A percentile compares a stretch with the other conserved stretches of the same genome.
These are phyloP conservation scores for Adelges cooleyi DNA, from an alignment of 1,140 invertebrate species.

Conservation along the genomic window DNA sequence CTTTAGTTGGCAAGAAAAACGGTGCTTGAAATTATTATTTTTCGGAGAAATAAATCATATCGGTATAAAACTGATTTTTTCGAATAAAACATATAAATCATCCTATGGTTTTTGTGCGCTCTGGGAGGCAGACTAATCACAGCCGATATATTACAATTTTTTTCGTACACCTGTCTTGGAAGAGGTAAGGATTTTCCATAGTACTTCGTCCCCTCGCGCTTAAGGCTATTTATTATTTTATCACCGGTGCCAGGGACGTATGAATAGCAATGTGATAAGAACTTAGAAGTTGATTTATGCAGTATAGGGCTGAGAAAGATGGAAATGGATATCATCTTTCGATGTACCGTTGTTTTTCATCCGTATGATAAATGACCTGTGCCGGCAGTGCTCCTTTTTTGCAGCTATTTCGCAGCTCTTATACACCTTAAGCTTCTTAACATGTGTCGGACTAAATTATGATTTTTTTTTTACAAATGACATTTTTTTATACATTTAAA, in stretches of 20 bases:
- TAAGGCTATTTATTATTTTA: conserved; percentile 24
- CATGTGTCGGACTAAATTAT: no score
- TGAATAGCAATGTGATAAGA: conserved; percentile 19
- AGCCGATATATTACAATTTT: background rate
- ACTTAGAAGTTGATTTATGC: conserved; percentile 20
- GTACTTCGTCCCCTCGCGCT: background rate
- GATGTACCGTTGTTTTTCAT: conserved; percentile 7
- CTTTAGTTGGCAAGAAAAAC: no score
- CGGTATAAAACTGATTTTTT: background rate
- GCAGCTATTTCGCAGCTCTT: background rate
- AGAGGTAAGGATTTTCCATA: background rate
- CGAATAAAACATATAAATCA: conserved; percentile 23
- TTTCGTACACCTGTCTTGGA: background rate
- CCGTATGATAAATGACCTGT: conserved; percentile 10
- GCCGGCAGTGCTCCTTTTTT: background rate
- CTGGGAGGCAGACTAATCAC: conserved; percentile 20
- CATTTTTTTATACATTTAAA: no score
- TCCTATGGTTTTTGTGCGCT: background rate
- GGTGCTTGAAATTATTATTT: no score
- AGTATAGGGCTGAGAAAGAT: background rate
- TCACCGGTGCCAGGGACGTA: background rate
- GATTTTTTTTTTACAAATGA: no score
- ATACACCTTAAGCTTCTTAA: no score
- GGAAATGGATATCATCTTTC: conserved; percentile 3
- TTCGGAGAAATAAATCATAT: conserved; percentile 9